A percentile compares a stretch with the other conserved stretches of the same genome.
These are phyloP conservation scores for Plectropomus leopardus DNA, from an alignment of 2,113 vertebrate species.

Conservation along the genomic window DNA sequence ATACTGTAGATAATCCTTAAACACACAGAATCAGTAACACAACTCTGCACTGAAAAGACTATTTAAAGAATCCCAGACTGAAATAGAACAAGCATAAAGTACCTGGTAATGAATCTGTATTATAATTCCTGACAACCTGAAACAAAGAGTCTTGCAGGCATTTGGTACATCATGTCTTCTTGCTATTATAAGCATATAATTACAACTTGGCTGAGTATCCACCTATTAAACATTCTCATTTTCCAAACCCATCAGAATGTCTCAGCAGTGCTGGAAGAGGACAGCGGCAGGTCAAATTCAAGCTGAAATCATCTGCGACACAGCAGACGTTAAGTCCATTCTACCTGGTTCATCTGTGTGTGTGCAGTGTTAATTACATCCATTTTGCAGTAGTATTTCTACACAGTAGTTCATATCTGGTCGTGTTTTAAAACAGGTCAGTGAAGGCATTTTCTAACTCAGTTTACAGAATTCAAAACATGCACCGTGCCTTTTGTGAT, in stretches of 20 bases:
- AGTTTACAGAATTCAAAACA: conserved; percentile 3
- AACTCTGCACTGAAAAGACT: conserved; percentile 12
- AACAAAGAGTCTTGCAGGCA: conserved; percentile 22
- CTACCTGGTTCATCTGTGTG: neutral
- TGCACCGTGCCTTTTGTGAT: neutral
- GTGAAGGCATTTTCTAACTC: neutral
- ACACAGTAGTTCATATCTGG: neutral
- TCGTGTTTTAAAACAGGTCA: conserved; percentile 9
- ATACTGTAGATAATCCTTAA: conserved; percentile 24
- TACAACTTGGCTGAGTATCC: conserved; percentile 30
- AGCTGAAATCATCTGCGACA: conserved; percentile 10
- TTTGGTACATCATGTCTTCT: conserved; percentile 50
- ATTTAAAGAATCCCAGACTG: conserved; percentile 40
- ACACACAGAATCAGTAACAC: conserved; percentile 33
- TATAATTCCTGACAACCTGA: conserved; percentile 38
- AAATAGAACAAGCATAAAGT: conserved; percentile 21
- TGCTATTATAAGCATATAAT: conserved; percentile 57
- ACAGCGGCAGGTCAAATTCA: conserved; percentile 15
- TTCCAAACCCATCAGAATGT: conserved; percentile 45
- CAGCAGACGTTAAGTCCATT: neutral
- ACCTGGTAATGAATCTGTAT: conserved; percentile 37
- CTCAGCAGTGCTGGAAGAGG: conserved; percentile 11
- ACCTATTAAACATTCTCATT: conserved; percentile 42
- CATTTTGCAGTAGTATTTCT: neutral
- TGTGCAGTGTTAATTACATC: conserved; percentile 3